phyloP scores from a whole-genome alignment of 2,888 invertebrate species.

The Gisinianus flammeolus region DNA sequence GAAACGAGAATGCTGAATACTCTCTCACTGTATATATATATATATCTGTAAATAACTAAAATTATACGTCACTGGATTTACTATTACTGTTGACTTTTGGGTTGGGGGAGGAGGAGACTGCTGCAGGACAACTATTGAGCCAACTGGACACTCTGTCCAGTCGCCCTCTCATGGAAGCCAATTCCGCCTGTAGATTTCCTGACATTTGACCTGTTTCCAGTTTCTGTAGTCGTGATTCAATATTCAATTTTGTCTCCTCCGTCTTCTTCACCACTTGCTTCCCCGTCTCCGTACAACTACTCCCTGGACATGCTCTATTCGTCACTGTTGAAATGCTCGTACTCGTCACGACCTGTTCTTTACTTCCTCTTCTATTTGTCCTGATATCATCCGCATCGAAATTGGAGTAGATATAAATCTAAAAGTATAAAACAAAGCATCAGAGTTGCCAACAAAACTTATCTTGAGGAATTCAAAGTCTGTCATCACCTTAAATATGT shows the following conservation, averaged over 20 bases:
- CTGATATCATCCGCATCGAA: background rate
- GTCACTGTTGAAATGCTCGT: background rate
- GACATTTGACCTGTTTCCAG: background rate
- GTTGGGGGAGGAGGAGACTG: background rate
- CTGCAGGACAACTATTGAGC: background rate
- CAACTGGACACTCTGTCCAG: background rate
- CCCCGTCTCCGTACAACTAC: background rate
- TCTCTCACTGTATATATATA: too few relatives aligned
- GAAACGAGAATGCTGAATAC: too few relatives aligned
- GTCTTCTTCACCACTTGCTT: background rate
- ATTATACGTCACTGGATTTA: too few relatives aligned
- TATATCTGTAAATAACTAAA: too few relatives aligned
- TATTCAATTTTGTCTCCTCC: background rate
- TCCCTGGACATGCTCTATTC: background rate
- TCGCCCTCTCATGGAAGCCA: background rate
- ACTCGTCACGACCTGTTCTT: background rate
- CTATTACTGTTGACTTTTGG: too few relatives aligned
- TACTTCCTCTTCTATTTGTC: background rate
- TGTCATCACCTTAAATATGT: too few relatives aligned
- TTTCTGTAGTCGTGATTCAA: background rate
- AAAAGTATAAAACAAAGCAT: background rate
- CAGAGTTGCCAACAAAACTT: too few relatives aligned
- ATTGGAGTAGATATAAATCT: background rate
- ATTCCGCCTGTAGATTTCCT: background rate
- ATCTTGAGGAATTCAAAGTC: too few relatives aligned